These are phyloP conservation scores for Danio jaintianensis DNA, from an alignment of 2,797 vertebrate genomes.

Conservation along the genomic window DNA sequence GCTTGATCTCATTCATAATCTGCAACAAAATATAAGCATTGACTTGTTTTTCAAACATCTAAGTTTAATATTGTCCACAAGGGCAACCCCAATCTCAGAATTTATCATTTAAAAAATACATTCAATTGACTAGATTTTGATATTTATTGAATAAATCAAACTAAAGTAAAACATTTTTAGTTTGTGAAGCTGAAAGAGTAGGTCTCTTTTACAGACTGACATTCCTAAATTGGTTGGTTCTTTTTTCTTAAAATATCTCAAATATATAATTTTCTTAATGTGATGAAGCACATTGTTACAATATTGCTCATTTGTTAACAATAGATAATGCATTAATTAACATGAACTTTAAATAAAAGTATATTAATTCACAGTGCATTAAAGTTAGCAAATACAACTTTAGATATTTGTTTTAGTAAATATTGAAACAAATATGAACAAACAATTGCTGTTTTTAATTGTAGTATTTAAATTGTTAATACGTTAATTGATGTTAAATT, in stretches of 20 bases:
- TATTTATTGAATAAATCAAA: background rate
- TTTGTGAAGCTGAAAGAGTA: background rate
- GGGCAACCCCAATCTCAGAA: background rate
- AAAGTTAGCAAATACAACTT: no score
- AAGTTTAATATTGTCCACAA: background rate
- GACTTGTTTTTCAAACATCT: background rate
- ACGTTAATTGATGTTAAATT: no score
- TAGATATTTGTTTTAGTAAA: no score
- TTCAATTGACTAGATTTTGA: background rate
- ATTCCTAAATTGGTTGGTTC: background rate
- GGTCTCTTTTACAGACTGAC: background rate
- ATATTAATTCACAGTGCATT: no score
- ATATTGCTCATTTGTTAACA: no score
- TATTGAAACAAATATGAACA: no score
- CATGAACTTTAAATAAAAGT: no score
- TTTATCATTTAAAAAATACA: background rate
- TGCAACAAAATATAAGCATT: constrained; percentile 60
- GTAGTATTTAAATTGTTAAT: no score
- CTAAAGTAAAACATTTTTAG: background rate
- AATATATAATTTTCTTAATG: no score
- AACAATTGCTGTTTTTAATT: no score
- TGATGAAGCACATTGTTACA: no score
- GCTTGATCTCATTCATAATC: constrained; percentile 97
- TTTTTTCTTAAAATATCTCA: background rate
- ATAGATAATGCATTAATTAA: no score